A percentile compares a stretch with the other conserved stretches of the same genome.
Conservation (phyloP, 2,888 invertebrate genomes). For the Eremobia ochroleuca region DNA sequence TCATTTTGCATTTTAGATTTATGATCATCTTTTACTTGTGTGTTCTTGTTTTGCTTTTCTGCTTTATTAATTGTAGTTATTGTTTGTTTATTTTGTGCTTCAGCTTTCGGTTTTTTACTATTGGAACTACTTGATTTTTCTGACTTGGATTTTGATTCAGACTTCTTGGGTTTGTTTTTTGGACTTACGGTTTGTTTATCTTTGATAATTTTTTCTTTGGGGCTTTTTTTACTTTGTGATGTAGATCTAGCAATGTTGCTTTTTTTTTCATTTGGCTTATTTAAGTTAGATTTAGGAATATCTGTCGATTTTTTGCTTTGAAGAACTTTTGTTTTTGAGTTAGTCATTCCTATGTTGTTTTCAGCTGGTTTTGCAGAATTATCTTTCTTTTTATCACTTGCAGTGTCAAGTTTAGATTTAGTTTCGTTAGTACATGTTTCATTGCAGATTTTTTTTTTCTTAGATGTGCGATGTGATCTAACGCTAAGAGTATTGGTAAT, state of each 20-base stretch:
- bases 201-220: slow-evolving; percentile 11
- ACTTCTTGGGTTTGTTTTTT: slow-evolving; percentile 25
- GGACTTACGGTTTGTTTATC: slow-evolving; percentile 18
- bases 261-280: slow-evolving; percentile 31
- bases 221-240: slow-evolving; percentile 32
- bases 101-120: slow-evolving; percentile 17
- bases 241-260: neutral
- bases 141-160: slow-evolving; percentile 28
- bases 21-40: slow-evolving; percentile 3
- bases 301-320: slow-evolving; percentile 26
- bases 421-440: slow-evolving; percentile 44
- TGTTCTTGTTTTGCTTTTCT: slow-evolving; percentile 8
- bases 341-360: slow-evolving; percentile 14
- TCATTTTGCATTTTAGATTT: slow-evolving; percentile 28
- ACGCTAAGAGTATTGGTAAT: slow-evolving; percentile 62
- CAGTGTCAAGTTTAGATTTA: slow-evolving; percentile 23
- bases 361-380: slow-evolving; percentile 8
- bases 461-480: slow-evolving; percentile 68
- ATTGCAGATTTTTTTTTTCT: slow-evolving; percentile 56
- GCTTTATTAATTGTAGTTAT: slow-evolving; percentile 16
- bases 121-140: slow-evolving; percentile 19
- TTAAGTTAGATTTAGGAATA: slow-evolving; percentile 36
- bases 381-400: slow-evolving; percentile 26
- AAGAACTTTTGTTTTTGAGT: slow-evolving; percentile 4
- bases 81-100: slow-evolving; percentile 36